phyloP scores from a whole-genome alignment of 2,113 vertebrate genomes.

The Rhinolophus ferrumequinum region DNA sequence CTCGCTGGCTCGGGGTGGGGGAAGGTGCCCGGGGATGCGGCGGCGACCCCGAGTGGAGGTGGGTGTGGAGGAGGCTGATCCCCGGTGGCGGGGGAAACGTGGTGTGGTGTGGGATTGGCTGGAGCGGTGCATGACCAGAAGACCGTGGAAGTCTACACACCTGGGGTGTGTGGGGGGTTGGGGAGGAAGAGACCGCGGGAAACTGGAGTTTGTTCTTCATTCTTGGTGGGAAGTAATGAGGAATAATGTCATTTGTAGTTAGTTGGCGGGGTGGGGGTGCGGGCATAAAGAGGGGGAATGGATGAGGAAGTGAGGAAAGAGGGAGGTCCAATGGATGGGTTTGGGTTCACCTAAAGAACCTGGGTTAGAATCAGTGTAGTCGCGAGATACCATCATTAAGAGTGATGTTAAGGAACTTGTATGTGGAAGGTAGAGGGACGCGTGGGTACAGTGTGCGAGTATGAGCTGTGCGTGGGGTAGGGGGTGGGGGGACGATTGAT shows the following conservation, averaged over 20 bases:
- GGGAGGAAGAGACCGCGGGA: not conserved
- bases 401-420: conserved; percentile 57
- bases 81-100: not conserved
- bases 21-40: not conserved
- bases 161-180: conserved; percentile 1
- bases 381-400: conserved; percentile 46
- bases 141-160: conserved; percentile 53
- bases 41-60: not conserved
- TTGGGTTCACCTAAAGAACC: conserved; percentile 51
- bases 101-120: not conserved
- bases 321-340: not conserved
- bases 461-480: not conserved
- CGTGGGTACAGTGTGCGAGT: not conserved
- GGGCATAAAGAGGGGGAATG: not conserved
- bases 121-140: not conserved
- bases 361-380: conserved; percentile 28
- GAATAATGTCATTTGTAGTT: not conserved
- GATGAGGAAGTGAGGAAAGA: conserved; percentile 31
- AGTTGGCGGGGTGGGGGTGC: not conserved
- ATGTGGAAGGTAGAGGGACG: conserved; percentile 21
- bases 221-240: not conserved
- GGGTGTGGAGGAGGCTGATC: conserved; percentile 28
- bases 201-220: not conserved
- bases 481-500: not conserved
- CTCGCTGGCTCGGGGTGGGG: not conserved